A percentile compares a stretch with the other conserved stretches of the same genome.
phyloP scores from a whole-genome alignment of 2,797 vertebrate species.

The Capromys pilorides region DNA sequence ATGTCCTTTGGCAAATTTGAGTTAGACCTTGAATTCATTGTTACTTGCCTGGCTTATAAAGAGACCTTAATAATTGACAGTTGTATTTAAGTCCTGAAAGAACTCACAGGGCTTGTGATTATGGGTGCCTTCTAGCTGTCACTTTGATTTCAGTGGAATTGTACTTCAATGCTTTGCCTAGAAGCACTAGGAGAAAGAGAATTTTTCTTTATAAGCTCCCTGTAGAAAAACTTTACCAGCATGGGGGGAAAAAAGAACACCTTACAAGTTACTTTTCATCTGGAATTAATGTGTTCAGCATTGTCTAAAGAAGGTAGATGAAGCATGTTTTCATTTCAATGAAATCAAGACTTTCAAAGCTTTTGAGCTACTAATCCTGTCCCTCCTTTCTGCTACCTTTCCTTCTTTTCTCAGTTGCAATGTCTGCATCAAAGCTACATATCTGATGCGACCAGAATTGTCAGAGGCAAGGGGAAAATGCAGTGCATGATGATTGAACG shows the following conservation, averaged over 20 bases:
- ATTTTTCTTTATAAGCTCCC: constrained; percentile 73
- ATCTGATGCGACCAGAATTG: constrained; percentile 63
- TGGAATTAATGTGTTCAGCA: constrained; percentile 74
- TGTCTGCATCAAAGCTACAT: constrained; percentile 71
- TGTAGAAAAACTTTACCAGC: constrained; percentile 67
- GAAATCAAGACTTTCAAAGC: constrained; percentile 78
- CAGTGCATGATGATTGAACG: not conserved
- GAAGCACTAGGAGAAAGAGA: constrained; percentile 59
- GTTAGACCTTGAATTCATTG: constrained; percentile 61
- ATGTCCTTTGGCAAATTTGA: constrained; percentile 49
- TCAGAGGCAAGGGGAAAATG: constrained; percentile 57
- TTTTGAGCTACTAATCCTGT: constrained; percentile 53
- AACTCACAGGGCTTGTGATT: constrained; percentile 51
- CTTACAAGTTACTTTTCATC: constrained; percentile 73
- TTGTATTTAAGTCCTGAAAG: constrained; percentile 58
- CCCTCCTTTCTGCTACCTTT: constrained; percentile 54
- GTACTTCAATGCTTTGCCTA: constrained; percentile 72
- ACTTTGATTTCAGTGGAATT: constrained; percentile 70
- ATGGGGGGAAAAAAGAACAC: not conserved
- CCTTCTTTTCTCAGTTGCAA: constrained; percentile 42
- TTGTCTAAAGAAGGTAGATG: constrained; percentile 70
- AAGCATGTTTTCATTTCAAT: constrained; percentile 69
- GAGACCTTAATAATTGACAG: constrained; percentile 62
- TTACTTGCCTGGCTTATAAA: constrained; percentile 68
- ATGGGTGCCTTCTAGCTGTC: constrained; percentile 57